phyloP scores from a whole-genome alignment of 2,113 vertebrate species.

The Globicephala melas region DNA sequence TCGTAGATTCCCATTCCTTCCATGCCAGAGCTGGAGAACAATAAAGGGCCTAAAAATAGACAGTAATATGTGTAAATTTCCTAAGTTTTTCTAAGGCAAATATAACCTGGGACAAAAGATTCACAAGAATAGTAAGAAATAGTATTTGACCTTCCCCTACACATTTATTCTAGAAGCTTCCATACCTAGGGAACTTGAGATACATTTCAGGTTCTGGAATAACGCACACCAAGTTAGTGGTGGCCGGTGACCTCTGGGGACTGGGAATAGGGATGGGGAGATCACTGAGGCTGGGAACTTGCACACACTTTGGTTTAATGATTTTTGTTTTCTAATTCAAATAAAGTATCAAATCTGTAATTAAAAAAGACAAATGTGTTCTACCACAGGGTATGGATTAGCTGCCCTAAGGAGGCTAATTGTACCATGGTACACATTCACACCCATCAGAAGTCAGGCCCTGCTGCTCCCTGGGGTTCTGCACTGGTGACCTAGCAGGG shows the following conservation, averaged over 20 bases:
- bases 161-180: not conserved
- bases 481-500: not conserved
- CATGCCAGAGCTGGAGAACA: not conserved
- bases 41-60: not conserved
- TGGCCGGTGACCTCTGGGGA: not conserved
- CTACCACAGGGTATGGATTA: not conserved
- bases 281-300: not conserved
- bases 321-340: not conserved
- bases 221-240: not conserved
- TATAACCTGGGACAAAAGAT: not conserved
- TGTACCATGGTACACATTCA: not conserved
- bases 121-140: not conserved
- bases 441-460: not conserved
- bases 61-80: not conserved
- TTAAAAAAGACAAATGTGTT: not conserved
- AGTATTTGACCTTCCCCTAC: not conserved
- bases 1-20: not conserved
- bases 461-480: not conserved
- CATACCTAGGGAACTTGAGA: not conserved
- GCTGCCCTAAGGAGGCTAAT: not conserved
- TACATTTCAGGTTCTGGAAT: not conserved
- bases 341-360: not conserved
- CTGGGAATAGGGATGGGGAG: not conserved
- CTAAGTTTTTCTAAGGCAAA: not conserved
- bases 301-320: not conserved